Evolutionary conservation across 2,797 vertebrate genomes (phyloP), one percentile per base, ranked within the genome.

Genomic region (Adrianichthys oophorus): DNA sequence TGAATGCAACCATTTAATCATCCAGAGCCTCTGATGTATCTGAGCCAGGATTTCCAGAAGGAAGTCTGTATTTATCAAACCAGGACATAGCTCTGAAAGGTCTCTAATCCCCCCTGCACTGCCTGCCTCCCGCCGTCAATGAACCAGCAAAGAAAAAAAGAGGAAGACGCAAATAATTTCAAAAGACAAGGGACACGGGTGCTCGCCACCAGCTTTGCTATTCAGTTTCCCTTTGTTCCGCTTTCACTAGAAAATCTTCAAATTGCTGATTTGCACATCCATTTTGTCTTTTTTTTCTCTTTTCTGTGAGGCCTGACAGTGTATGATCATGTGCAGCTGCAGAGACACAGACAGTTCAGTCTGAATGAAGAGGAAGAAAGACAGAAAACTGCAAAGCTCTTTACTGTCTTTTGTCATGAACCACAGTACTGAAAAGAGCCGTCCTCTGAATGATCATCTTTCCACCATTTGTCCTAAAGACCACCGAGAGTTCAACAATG

Each of bases 111-210:
- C 48, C 70, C 73, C 58, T 60, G 80, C 69, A 47, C 78, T 65
- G 85, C 70, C 74, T 76, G 77, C 67, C 77, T 84, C 69, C 68
- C 73, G 83, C 83, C 89, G 85, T 91, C 87, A 86, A 80, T 80
- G 81, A 85, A 85, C 56, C 65, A 83, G 70, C 69, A 48, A 68
- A 80, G 61, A 75, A 78, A 79, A 37, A 54, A 68, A 65, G 43
- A 71, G 69, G 73, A 57, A 29, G 46, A 84, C 79, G 74, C 84
- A 83, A 85, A 81, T 49, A 32, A 68, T 79, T 90, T 87, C 76
- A 86, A 85, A 84, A 82, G 71, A 78, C 65, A 63, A 59, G 59
- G 44, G 49, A 41, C 70, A 72, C 67, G 72, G 65, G 75, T 64
- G 62, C 62, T 62, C 37, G 45, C 52, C n/a, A 26, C 56, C 62